Evolutionary conservation across 2,888 invertebrate species (phyloP).

Genomic region (Strigamia maritima): DNA sequence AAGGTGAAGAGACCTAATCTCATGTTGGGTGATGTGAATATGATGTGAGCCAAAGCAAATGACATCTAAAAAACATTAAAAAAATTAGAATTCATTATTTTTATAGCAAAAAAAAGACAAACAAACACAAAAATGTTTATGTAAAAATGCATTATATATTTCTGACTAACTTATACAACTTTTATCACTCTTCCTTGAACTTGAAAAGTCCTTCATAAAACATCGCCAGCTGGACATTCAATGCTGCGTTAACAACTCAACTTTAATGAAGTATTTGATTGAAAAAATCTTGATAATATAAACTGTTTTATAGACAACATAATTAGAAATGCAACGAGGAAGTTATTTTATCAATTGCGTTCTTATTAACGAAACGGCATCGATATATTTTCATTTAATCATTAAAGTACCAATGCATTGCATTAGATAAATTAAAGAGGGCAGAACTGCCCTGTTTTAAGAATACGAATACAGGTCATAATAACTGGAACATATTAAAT

Average conservation of each 20-base stretch:
- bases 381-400: background rate
- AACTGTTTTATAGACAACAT: too few relatives aligned
- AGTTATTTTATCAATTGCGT: background rate
- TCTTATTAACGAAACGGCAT: background rate
- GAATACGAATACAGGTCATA: background rate
- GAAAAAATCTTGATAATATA: too few relatives aligned
- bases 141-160: too few relatives aligned
- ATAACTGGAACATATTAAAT: background rate
- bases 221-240: too few relatives aligned
- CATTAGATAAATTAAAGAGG: background rate
- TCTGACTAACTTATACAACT: too few relatives aligned
- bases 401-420: too few relatives aligned
- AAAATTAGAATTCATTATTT: background rate
- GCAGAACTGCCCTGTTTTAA: background rate
- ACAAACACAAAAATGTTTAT: too few relatives aligned
- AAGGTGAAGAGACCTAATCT: constrained; percentile 72
- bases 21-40: constrained; percentile 69
- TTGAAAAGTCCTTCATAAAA: too few relatives aligned
- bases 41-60: constrained; percentile 65
- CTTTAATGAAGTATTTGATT: too few relatives aligned
- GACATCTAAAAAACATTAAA: constrained; percentile 59
- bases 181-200: too few relatives aligned
- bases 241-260: too few relatives aligned
- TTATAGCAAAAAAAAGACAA: background rate
- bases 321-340: too few relatives aligned